Evolutionary conservation across 1,140 invertebrate genomes (phyloP).

Genomic region (Adoxophyes honmai): DNA sequence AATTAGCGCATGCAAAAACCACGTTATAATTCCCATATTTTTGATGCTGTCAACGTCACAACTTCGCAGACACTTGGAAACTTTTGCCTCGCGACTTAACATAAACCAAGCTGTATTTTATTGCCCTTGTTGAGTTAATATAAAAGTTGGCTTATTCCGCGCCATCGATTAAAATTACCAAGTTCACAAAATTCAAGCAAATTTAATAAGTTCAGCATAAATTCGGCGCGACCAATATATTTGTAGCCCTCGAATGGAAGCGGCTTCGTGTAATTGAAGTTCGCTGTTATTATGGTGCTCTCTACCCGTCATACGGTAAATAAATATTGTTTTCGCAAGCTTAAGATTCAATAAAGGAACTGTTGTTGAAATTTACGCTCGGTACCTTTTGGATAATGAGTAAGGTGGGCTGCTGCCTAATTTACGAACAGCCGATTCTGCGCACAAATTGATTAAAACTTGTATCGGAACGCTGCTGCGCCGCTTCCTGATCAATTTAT

Average conservation of each 20-base stretch:
- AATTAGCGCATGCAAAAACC: too few species aligned
- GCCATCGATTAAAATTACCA: conserved; percentile 47
- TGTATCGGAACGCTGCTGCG: too few species aligned
- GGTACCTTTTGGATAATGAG: conserved; percentile 23
- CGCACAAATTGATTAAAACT: too few species aligned
- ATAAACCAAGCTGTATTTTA: conserved; percentile 21
- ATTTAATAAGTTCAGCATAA: conserved; percentile 39
- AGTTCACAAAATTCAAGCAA: conserved; percentile 34
- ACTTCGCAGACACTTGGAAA: too few species aligned
- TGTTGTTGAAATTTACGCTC: conserved; percentile 32
- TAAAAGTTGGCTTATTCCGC: conserved; percentile 29
- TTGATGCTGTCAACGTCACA: too few species aligned
- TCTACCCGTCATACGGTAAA: conserved; percentile 14
- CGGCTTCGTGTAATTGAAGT: neutral
- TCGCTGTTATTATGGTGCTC: neutral
- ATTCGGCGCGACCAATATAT: conserved; percentile 6
- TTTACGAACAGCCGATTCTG: neutral
- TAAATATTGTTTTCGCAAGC: conserved; percentile 36
- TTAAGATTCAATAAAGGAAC: conserved; percentile 33
- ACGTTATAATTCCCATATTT: too few species aligned
- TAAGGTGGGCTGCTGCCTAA: conserved; percentile 10
- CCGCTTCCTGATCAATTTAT: too few species aligned
- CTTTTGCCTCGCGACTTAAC: conserved; percentile 8
- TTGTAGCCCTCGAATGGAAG: neutral
- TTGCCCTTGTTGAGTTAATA: conserved; percentile 30